Evolutionary conservation across 2,113 vertebrate genomes (phyloP), one percentile per base, ranked within the genome.

Genomic region (Ceyx margarethae): DNA sequence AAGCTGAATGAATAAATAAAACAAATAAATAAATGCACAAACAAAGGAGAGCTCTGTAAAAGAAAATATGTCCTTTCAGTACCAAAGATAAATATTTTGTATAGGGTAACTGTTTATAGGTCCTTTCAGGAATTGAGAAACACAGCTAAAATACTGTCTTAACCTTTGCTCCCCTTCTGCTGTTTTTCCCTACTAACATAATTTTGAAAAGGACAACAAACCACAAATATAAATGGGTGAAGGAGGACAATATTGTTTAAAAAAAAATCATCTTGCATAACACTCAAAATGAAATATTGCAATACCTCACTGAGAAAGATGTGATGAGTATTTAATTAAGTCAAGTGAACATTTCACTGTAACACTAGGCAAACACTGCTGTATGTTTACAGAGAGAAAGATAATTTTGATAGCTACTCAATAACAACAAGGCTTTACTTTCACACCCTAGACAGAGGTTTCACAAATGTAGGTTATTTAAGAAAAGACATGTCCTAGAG

Each of bases 61-160:
- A 58, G 43, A 64, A 4, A 0, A 3, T 0, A 37, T 8, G 6
- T 40, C 56, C 31, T 45, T 75, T 69, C 31, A 45, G 15, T 57
- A 37, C 7, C 21, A 57, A 68, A n/a, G 48, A 68, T 15, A 65
- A 51, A 53, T 19, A 54, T 12, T 45, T 75, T 57, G 18, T 17
- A 75, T 13, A 18, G 15, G 19, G 64, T 28, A 69, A 25, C 10
- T 57, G 12, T 51, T 69, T 31, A 80, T 37, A 46, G n/a, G 13
- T 35, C 26, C 35, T 50, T 65, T 68, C 50, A 65, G 18, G 37
- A 87, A 74, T 15, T 7, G 18, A 74, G 17, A 48, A 11, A 57
- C 10, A n/a, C 16, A 61, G 26, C 14, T 75, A 64, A 79, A 42
- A 79, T 62, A 10, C 37, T 48, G 29, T 64, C 6, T 67, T 72